Percentiles rank a stretch among this genome's conserved stretches.
Evolutionary conservation across 2,113 vertebrate genomes (phyloP).

Genomic region (Brachypteracias leptosomus): DNA sequence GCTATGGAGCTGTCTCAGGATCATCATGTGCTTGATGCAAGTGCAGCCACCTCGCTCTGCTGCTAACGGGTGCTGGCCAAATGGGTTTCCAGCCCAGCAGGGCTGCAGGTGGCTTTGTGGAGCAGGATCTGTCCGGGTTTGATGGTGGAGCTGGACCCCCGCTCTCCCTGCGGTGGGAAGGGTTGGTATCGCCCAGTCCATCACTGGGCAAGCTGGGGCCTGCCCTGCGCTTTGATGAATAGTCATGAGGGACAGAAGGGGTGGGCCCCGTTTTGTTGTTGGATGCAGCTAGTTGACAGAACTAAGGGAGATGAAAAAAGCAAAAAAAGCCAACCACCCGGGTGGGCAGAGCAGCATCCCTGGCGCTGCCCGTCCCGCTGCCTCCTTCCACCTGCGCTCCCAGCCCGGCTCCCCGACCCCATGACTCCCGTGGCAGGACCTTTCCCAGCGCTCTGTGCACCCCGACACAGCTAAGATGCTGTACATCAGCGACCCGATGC

Average conservation of each 20-base stretch:
- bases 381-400: neutral
- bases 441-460: slow-evolving; percentile 19
- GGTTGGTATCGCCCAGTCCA: slow-evolving; percentile 81
- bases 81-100: rapidly evolving
- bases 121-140: neutral
- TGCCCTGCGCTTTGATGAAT: slow-evolving; percentile 87
- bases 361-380: neutral
- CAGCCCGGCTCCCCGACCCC: slow-evolving; percentile 39
- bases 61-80: neutral
- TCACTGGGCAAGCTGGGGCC: slow-evolving; percentile 86
- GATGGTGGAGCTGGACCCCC: neutral
- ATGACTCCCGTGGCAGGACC: slow-evolving; percentile 72
- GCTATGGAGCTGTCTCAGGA: rapidly evolving
- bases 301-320: slow-evolving; percentile 76
- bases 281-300: slow-evolving; percentile 86
- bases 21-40: rapidly evolving
- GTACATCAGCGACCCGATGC: slow-evolving; percentile 80
- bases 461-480: slow-evolving; percentile 82
- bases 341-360: slow-evolving; percentile 34
- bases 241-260: slow-evolving; percentile 85
- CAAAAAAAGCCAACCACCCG: slow-evolving; percentile 63
- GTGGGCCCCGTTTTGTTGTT: slow-evolving; percentile 89
- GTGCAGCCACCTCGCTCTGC: rapidly evolving
- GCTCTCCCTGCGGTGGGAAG: slow-evolving; percentile 36
- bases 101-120: neutral